Evolutionary conservation across 1,140 invertebrate genomes (phyloP).

Genomic region (Pygmarrhopalites habei): DNA sequence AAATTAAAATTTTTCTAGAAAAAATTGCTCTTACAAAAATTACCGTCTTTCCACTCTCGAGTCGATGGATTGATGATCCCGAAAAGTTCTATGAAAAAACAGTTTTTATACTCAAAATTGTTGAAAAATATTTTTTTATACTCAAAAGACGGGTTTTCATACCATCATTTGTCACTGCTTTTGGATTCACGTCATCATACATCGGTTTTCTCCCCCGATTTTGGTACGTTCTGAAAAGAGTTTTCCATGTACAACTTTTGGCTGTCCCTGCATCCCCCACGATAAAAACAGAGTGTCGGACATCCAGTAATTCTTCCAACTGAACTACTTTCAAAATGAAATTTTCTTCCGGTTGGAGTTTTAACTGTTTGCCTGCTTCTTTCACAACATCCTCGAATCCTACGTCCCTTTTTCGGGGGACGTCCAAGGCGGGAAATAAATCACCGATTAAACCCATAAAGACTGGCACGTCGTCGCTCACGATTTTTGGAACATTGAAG

Average conservation of each 20-base stretch:
- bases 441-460: constrained; percentile 96
- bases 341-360: constrained; percentile 88
- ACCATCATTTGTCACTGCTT: constrained; percentile 93
- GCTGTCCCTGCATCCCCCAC: constrained; percentile 89
- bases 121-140: too few species aligned
- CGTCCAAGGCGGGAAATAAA: constrained; percentile 90
- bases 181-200: constrained; percentile 88
- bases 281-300: constrained; percentile 92
- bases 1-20: neutral
- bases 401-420: constrained; percentile 88
- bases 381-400: constrained; percentile 91
- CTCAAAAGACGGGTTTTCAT: too few species aligned
- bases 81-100: too few species aligned
- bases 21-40: neutral
- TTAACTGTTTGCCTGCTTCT: constrained; percentile 79
- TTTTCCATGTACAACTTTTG: constrained; percentile 90
- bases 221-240: constrained; percentile 79
- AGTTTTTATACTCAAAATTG: too few species aligned
- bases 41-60: constrained; percentile 84
- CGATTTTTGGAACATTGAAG: constrained; percentile 94
- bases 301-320: constrained; percentile 86
- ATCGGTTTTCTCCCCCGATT: constrained; percentile 82
- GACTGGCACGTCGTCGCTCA: constrained; percentile 88
- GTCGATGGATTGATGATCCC: constrained; percentile 96
- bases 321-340: constrained; percentile 95